Conservation (phyloP, 1,140 invertebrate genomes). For the Telenomus remus region DNA sequence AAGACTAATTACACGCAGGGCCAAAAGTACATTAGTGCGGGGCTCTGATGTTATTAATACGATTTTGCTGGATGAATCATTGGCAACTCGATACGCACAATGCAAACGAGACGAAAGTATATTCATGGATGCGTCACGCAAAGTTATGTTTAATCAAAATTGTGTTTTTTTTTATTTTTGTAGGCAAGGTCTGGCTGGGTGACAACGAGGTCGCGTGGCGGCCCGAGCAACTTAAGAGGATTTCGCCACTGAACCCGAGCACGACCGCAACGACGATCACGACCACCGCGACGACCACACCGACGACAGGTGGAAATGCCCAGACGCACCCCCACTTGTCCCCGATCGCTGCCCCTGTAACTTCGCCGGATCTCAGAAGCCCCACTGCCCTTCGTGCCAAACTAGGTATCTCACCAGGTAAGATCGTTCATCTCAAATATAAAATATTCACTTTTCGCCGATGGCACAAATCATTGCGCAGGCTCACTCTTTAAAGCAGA, state of each 20-base stretch:
- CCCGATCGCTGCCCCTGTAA: constrained; percentile 67
- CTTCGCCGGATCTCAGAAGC: constrained; percentile 69
- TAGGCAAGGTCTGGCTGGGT: constrained; percentile 72
- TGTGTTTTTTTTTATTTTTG: constrained; percentile 25
- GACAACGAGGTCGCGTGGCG: constrained; percentile 72
- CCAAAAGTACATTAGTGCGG: constrained; percentile 52
- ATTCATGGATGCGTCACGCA: not conserved
- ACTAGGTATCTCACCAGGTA: constrained; percentile 70
- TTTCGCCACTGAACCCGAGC: constrained; percentile 66
- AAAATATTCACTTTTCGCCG: constrained; percentile 6
- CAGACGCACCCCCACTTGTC: constrained; percentile 70
- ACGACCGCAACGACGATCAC: constrained; percentile 64
- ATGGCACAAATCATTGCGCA: constrained; percentile 3
- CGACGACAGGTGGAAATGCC: constrained; percentile 64
- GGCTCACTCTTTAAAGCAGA: constrained; percentile 64
- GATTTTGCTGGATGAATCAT: constrained; percentile 38
- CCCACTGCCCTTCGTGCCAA: constrained; percentile 68
- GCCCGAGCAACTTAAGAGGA: constrained; percentile 71
- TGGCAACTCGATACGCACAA: constrained; percentile 37
- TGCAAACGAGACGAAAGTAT: constrained; percentile 18
- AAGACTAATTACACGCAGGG: constrained; percentile 70
- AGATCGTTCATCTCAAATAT: constrained; percentile 30
- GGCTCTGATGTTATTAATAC: constrained; percentile 65
- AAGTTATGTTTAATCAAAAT: constrained; percentile 1
- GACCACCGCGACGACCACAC: constrained; percentile 59